Conservation (phyloP, 2,888 invertebrate species). For the Lycaena phlaeas region DNA sequence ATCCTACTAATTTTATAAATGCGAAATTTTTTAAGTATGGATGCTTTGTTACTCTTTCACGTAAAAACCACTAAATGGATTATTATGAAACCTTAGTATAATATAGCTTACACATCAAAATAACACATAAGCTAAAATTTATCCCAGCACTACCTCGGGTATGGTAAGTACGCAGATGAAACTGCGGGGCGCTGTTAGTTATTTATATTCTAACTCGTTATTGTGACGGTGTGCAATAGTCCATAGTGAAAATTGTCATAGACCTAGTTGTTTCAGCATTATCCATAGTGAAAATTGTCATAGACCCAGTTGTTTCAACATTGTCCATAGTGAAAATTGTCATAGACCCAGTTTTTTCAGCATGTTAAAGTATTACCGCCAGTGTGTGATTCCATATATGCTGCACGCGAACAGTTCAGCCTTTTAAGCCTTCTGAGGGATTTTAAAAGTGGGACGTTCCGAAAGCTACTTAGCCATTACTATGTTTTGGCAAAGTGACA, state of each 20-base stretch:
- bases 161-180: too few relatives aligned
- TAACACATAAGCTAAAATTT: too few relatives aligned
- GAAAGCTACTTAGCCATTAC: constrained; percentile 9
- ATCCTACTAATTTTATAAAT: too few relatives aligned
- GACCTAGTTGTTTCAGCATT: background rate
- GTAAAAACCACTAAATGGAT: too few relatives aligned
- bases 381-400: background rate
- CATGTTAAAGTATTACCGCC: background rate
- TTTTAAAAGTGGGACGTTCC: constrained; percentile 9
- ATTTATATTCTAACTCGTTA: too few relatives aligned
- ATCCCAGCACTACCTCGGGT: too few relatives aligned
- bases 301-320: background rate
- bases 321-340: background rate
- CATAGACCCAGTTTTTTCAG: background rate
- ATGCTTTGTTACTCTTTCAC: too few relatives aligned
- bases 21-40: too few relatives aligned
- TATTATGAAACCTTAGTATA: too few relatives aligned
- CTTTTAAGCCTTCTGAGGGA: constrained; percentile 5
- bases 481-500: constrained; percentile 5
- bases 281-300: background rate
- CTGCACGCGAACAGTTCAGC: background rate
- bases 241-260: background rate
- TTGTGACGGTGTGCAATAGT: background rate
- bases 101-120: too few relatives aligned
- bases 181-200: too few relatives aligned